Base-by-base conservation (phyloP, 2,113 vertebrate species). In the Corythaeola cristata region DNA sequence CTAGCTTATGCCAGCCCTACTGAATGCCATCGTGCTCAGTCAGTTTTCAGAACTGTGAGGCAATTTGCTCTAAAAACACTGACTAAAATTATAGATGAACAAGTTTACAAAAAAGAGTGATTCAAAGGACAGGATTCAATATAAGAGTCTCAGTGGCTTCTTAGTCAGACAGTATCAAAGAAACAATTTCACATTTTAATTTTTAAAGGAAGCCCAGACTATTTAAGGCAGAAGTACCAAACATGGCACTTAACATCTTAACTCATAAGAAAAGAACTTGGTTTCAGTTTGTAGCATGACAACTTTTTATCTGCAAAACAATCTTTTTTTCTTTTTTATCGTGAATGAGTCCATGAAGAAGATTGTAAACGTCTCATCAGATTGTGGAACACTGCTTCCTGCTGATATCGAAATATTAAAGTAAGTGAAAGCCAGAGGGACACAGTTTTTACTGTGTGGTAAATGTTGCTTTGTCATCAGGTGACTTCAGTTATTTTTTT, bases 361-460 rank as follows among this genome's bases (percentile, higher is more conserved):
- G 55, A 53, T 1, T 84, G 26, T 14, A 63, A 76, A 53, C 52
- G 58, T n/a, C 67, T 80, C 18, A 53, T 37, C 49, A 73, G n/a
- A 75, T 4, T 82, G 59, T 28, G 45, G 49, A 89, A 50, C 32
- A 24, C 26, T 14, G 3, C 64, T 90, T 93, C 35, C 62, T 93
- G 44, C 35, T 64, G 53, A 72, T 52, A 60, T 30, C 37, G 28
- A 78, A 89, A 72, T 49, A 45, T 23, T 44, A 3, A 47, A 17
- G n/a, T 13, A 30, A 49, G n/a, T 30, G 60, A 52, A 71, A 85
- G 80, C 17, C 37, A 69, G 33, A 68, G 33, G 56, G 32, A n/a
- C 1, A n/a, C 1, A 5, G 39, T 2, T 74, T 91, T 64, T 5
- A 27, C 11, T 5, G 66, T 15, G 49, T 63, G 68, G 30, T 0